phyloP scores from a whole-genome alignment of 2,888 invertebrate genomes.

The Oscheius sp. region DNA sequence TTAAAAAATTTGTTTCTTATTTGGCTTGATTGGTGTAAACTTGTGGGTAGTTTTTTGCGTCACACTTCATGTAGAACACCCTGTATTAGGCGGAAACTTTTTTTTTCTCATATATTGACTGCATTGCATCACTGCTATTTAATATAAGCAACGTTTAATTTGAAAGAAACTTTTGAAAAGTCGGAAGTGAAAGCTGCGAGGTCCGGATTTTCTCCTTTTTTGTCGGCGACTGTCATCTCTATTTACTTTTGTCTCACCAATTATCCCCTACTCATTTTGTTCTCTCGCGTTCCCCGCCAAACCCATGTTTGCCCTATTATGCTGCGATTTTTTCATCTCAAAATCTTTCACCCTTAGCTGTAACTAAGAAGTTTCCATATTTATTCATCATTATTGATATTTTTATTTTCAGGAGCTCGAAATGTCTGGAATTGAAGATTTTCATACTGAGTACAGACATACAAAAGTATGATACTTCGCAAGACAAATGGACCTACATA shows the following conservation, averaged over 20 bases:
- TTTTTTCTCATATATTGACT: too few species aligned
- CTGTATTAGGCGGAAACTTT: too few species aligned
- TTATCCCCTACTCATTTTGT: constrained; percentile 13
- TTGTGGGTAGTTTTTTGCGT: too few species aligned
- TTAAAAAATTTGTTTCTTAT: too few species aligned
- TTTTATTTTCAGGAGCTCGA: constrained; percentile 2
- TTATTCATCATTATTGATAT: not conserved
- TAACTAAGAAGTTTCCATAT: not conserved
- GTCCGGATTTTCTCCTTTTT: not conserved
- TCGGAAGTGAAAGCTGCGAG: not conserved
- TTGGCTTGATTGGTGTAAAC: too few species aligned
- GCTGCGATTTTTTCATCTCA: constrained; percentile 13
- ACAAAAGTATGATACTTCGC: too few species aligned
- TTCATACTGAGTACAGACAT: too few species aligned
- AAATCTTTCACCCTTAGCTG: not conserved
- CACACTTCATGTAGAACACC: too few species aligned
- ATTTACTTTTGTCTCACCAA: constrained; percentile 1
- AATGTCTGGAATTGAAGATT: constrained; percentile 14
- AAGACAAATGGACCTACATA: too few species aligned
- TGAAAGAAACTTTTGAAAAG: not conserved
- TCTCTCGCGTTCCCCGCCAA: not conserved
- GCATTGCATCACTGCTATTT: too few species aligned
- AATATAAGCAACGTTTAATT: too few species aligned
- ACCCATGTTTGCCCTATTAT: constrained; percentile 20
- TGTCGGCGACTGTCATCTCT: constrained; percentile 14